A percentile compares a stretch with the other conserved stretches of the same genome.
Conservation (phyloP, 2,113 vertebrate genomes). For the Triplophysa siluroides region DNA sequence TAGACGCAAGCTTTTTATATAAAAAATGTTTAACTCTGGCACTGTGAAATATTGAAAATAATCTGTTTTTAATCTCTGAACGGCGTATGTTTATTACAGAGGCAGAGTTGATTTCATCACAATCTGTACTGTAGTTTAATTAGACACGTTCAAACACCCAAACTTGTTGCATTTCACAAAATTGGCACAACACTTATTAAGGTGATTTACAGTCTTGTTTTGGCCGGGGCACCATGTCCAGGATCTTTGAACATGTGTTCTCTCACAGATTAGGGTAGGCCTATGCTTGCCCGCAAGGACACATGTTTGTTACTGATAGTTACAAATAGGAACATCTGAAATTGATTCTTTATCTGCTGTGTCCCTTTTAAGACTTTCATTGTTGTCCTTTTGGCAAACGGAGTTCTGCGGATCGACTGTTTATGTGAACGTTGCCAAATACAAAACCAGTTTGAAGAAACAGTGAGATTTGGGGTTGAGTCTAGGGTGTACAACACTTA, state of each 20-base stretch:
- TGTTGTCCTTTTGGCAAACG: conserved; percentile 19
- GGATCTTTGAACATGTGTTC: conserved; percentile 19
- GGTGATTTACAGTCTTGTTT: conserved; percentile 51
- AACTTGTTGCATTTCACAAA: conserved; percentile 27
- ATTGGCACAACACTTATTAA: conserved; percentile 47
- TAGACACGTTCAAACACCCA: conserved; percentile 43
- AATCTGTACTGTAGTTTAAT: conserved; percentile 32
- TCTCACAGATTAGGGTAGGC: conserved; percentile 30
- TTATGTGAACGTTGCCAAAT: background rate
- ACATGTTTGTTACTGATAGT: conserved; percentile 29
- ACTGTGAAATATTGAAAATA: conserved; percentile 36
- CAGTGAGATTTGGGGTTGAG: background rate
- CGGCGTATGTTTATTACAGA: conserved; percentile 40
- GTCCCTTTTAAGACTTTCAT: conserved; percentile 36
- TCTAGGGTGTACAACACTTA: too few relatives aligned
- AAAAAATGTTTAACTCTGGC: conserved; percentile 44
- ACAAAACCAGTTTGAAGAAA: background rate
- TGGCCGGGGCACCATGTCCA: conserved; percentile 24
- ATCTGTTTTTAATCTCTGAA: conserved; percentile 36
- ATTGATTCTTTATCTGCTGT: conserved; percentile 36
- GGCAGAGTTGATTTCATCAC: conserved; percentile 27
- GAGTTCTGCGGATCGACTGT: conserved; percentile 20
- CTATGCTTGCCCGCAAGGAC: conserved; percentile 1
- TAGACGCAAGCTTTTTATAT: conserved; percentile 31
- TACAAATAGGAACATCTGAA: conserved; percentile 36